Evolutionary conservation across 2,797 vertebrate species (phyloP).

Genomic region (Alfaro cultratus): DNA sequence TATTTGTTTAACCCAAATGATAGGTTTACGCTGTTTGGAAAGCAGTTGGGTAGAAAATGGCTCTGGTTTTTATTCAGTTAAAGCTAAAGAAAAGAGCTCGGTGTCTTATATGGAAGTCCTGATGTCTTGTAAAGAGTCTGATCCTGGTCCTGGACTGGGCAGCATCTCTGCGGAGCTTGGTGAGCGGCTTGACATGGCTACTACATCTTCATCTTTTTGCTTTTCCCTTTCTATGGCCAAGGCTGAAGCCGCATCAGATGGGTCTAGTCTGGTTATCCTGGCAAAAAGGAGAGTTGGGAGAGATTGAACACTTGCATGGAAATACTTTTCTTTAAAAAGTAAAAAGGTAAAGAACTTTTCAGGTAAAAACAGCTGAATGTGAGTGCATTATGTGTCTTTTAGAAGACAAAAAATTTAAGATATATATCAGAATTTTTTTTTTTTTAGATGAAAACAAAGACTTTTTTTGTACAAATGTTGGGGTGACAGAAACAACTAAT

Average conservation of each 20-base stretch:
- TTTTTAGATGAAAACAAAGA: slow-evolving; percentile 17
- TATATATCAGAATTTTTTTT: neutral
- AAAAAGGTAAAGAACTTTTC: neutral
- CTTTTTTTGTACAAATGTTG: slow-evolving; percentile 1
- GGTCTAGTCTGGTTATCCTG: slow-evolving; percentile 55
- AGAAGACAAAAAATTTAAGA: neutral
- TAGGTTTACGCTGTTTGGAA: neutral
- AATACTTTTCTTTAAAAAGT: neutral
- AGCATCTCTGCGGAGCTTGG: slow-evolving; percentile 47
- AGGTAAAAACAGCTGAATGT: neutral
- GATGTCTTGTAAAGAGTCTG: slow-evolving; percentile 62
- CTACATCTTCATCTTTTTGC: slow-evolving; percentile 45
- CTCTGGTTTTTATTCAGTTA: slow-evolving; percentile 28
- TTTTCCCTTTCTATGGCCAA: slow-evolving; percentile 49
- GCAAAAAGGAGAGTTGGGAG: slow-evolving; percentile 27
- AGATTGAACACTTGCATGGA: neutral
- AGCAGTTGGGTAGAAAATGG: slow-evolving; percentile 25
- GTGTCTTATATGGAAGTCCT: slow-evolving; percentile 64
- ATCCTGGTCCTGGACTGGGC: slow-evolving; percentile 35
- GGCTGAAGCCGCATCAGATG: slow-evolving; percentile 46
- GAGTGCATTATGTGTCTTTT: neutral
- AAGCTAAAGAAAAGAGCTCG: slow-evolving; percentile 6
- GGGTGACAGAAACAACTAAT: slow-evolving; percentile 16
- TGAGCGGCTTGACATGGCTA: slow-evolving; percentile 61
- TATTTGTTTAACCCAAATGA: neutral